Base-by-base conservation (phyloP, 2,797 vertebrate genomes). In the Sebastes paucispinis region DNA sequence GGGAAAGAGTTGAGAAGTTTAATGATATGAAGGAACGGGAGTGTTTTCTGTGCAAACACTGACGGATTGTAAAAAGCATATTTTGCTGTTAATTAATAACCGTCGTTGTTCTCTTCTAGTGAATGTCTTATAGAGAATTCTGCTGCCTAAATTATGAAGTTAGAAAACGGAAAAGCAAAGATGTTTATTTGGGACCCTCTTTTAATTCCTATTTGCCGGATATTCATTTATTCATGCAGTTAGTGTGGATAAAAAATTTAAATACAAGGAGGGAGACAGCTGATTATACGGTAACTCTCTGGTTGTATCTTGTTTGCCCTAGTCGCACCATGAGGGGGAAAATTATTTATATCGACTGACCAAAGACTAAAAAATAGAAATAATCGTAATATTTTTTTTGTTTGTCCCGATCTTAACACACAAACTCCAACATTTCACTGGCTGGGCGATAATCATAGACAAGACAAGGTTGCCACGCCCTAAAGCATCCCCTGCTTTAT, bases 1-100 rank as follows among this genome's bases (percentile, higher is more conserved):
- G 16, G 25, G 50, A 54, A 58, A 50, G 47, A 60, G 79, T 64
- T 69, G 32, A 77, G 62, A 65, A 65, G 84, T 77, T 65, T 57
- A 76, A 79, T 77, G 64, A 34, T 34, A n/a, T 59, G 36, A 58
- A 65, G 9, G 20, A 39, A 6, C 31, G 36, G 3, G 27, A 13
- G 11, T 27, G 6, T 54, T 32, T 50, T 13, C 16, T 34, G 32
- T 34, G 55, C 3, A 25, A 16, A 16, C 24, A 4, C 59, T 18
- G 39, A 67, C n/a, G 13, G 6, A 14, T 67, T 43, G 2, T 24
- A 25, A 68, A 32, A 54, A 13, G 6, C 14, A 0, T 2, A 4
- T 47, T 67, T 68, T 57, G 29, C n/a, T 1, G 22, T 47, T 32
- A 64, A 65, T 68, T 57, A 68, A 36, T 52, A 29, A 22, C 24